Evolutionary conservation across 2,113 vertebrate species (phyloP), one percentile per base, ranked within the genome.

Genomic region (Saguinus imperator): DNA sequence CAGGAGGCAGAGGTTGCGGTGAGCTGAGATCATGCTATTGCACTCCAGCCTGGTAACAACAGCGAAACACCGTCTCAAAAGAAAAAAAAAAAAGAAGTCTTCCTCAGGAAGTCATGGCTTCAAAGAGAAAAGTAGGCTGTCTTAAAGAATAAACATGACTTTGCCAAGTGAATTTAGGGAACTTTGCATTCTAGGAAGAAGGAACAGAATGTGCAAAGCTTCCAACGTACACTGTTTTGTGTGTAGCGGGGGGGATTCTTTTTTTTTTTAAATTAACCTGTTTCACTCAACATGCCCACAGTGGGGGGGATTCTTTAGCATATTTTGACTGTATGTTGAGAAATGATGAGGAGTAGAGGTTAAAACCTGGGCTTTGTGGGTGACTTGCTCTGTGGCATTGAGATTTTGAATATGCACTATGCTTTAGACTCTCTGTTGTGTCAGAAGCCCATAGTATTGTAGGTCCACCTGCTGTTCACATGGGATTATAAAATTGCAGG

Each of bases 41-140:
- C 43, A 43, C 43, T 43, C 43, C 43, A 43, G 43, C 43, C 43
- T 43, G 43, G 43, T 43, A 43, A 43, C 43, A 43, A 40, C 37
- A 43, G 43, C 43, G 43, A 43, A 43, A 43, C 43, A 4, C 43
- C 43, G 43, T 43, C 43, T 43, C 43, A 43, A 43, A 43, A 43
- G 6, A 43, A 43, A 43, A 43, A 43, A 43, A 43, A 43, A 43
- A 43, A 43, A 25, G 32, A 43, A 25, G 32, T 82, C 50, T 52
- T 88, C 48, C 57, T 93, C n/a, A 80, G 75, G 61, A 95, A 97
- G 81, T 75, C 25, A 43, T 83, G 55, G 66, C 66, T 96, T 95
- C 66, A 82, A 87, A 95, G 86, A 95, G 66, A 73, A 32, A 37
- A 50, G 55, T 64, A 89, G 89, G 9, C 79, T 96, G 12, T 66